Evolutionary conservation across 2,797 vertebrate species (phyloP).

Genomic region (Agapornis canus): DNA sequence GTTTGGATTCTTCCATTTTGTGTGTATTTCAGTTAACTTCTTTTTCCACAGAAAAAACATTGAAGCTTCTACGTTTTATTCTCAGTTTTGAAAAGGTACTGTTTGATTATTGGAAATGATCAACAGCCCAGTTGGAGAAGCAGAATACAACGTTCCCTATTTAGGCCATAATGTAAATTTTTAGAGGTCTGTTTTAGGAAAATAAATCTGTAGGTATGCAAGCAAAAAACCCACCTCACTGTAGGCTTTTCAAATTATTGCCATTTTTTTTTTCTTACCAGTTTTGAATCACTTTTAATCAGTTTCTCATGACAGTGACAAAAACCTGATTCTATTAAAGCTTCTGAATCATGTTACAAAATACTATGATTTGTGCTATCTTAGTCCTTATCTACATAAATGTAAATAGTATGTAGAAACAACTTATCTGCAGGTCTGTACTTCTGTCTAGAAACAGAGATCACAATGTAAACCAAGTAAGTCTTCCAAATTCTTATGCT

Average conservation of each 20-base stretch:
- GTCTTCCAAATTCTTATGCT: constrained; percentile 17
- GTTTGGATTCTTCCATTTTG: neutral
- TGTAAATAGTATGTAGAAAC: neutral
- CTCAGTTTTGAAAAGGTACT: neutral
- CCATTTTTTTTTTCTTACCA: neutral
- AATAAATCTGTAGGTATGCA: neutral
- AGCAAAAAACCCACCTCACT: neutral
- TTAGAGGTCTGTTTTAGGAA: neutral
- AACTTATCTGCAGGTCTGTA: neutral
- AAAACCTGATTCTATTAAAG: neutral
- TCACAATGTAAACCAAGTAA: neutral
- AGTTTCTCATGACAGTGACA: neutral
- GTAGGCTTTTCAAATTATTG: neutral
- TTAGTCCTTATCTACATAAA: neutral
- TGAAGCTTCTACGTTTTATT: neutral
- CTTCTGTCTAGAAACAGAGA: neutral
- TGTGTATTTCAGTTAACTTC: neutral
- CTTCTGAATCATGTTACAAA: neutral
- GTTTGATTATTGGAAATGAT: neutral
- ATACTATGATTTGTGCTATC: neutral
- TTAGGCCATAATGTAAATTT: neutral
- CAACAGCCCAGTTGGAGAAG: neutral
- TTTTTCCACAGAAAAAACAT: neutral
- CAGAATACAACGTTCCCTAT: neutral
- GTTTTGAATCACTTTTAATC: neutral